Conservation (phyloP, 2,113 vertebrate genomes). For the Chascanopsetta lugubris region DNA sequence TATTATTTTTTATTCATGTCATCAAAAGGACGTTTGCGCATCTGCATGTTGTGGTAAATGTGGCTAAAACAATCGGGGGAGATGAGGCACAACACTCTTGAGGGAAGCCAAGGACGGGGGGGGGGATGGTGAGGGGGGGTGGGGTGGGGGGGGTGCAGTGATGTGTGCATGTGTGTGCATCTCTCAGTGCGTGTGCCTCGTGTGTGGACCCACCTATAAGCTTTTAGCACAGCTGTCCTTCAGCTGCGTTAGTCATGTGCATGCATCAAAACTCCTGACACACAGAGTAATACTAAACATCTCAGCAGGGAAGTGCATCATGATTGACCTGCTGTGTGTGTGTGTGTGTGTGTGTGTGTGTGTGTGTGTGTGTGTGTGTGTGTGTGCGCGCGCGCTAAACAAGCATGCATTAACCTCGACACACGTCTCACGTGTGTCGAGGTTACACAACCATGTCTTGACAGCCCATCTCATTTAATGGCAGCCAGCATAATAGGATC, state of each 20-base stretch:
- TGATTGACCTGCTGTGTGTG: conserved; percentile 9
- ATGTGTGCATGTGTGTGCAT: conserved; percentile 16
- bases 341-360: neutral
- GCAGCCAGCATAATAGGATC: conserved; percentile 38
- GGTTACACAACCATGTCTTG: conserved; percentile 22
- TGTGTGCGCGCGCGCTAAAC: neutral
- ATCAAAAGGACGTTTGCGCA: neutral
- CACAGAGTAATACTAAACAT: conserved; percentile 32
- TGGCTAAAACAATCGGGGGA: neutral
- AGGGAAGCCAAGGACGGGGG: neutral
- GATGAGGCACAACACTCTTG: neutral
- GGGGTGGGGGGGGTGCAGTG: neutral
- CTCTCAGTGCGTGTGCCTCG: neutral
- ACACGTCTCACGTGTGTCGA: no score
- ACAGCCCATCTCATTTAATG: conserved; percentile 28
- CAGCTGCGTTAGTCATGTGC: conserved; percentile 32
- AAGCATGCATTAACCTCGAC: neutral
- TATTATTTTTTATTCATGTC: no score
- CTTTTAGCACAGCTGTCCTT: conserved; percentile 29
- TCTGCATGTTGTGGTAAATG: neutral
- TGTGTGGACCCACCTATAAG: conserved; percentile 1
- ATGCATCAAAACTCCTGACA: conserved; percentile 30
- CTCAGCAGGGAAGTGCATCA: conserved; percentile 34
- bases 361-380: neutral
- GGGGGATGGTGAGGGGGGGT: neutral